Conservation (phyloP, 2,113 vertebrate genomes). For the Arenaria interpres region DNA sequence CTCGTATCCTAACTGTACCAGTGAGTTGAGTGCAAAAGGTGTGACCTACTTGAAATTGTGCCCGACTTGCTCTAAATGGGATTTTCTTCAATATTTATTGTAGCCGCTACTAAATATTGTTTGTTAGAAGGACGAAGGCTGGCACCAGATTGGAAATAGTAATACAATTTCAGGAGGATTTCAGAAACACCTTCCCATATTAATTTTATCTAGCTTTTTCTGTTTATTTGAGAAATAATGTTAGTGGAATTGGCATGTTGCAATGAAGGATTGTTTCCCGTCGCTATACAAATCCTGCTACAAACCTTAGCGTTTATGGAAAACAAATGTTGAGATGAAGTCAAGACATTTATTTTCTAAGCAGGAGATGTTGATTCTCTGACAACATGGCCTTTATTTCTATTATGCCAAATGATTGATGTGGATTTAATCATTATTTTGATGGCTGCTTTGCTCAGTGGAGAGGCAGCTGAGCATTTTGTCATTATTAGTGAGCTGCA, state of each 20-base stretch:
- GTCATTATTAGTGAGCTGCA: conserved; percentile 8
- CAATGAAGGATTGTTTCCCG: background rate
- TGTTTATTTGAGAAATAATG: conserved; percentile 6
- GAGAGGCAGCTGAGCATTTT: conserved; percentile 20
- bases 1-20: background rate
- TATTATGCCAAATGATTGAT: conserved; percentile 29
- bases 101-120: background rate
- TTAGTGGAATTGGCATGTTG: background rate
- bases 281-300: background rate
- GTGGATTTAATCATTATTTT: conserved; percentile 55
- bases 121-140: background rate
- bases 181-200: background rate
- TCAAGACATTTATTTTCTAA: conserved; percentile 51
- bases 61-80: background rate
- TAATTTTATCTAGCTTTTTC: conserved; percentile 22
- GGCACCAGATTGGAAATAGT: background rate
- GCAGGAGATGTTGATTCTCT: conserved; percentile 32
- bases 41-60: background rate
- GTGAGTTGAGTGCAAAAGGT: background rate
- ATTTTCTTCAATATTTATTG: background rate
- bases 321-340: conserved; percentile 46
- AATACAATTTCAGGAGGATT: background rate
- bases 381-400: background rate
- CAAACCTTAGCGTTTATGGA: background rate
- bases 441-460: conserved; percentile 39